phyloP scores from a whole-genome alignment of 2,888 invertebrate genomes.

The Bruchidius siliquastri region DNA sequence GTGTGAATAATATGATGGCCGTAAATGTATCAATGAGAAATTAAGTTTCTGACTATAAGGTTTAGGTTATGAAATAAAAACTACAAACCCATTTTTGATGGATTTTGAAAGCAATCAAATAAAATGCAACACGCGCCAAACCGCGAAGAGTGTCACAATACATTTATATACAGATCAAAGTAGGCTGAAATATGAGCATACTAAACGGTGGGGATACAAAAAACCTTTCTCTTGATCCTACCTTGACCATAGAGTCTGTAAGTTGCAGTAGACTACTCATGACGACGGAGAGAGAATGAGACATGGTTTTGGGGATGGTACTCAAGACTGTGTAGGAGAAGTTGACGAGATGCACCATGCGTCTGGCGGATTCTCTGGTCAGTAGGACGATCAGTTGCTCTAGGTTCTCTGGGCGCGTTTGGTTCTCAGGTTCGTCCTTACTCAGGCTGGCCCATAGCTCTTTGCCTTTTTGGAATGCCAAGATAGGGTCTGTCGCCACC shows the following conservation, averaged over 20 bases:
- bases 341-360: conserved; percentile 74
- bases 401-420: conserved; percentile 71
- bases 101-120: too few relatives aligned
- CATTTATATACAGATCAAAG: too few relatives aligned
- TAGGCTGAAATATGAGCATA: too few relatives aligned
- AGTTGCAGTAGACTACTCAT: conserved; percentile 56
- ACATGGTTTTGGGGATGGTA: conserved; percentile 52
- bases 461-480: conserved; percentile 69
- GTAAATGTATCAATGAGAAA: too few relatives aligned
- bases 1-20: too few relatives aligned
- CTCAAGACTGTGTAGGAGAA: conserved; percentile 57
- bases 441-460: conserved; percentile 68
- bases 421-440: conserved; percentile 78
- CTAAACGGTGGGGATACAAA: too few relatives aligned
- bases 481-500: conserved; percentile 74
- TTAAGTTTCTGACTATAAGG: too few relatives aligned
- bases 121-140: too few relatives aligned
- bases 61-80: too few relatives aligned
- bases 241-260: conserved; percentile 64
- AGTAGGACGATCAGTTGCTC: conserved; percentile 73
- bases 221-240: too few relatives aligned
- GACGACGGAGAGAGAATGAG: conserved; percentile 28
- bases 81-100: too few relatives aligned
- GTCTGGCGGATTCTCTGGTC: conserved; percentile 71
- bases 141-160: too few relatives aligned